These are phyloP conservation scores for Bombylius discolor DNA, from an alignment of 2,888 invertebrate species.

Conservation along the genomic window DNA sequence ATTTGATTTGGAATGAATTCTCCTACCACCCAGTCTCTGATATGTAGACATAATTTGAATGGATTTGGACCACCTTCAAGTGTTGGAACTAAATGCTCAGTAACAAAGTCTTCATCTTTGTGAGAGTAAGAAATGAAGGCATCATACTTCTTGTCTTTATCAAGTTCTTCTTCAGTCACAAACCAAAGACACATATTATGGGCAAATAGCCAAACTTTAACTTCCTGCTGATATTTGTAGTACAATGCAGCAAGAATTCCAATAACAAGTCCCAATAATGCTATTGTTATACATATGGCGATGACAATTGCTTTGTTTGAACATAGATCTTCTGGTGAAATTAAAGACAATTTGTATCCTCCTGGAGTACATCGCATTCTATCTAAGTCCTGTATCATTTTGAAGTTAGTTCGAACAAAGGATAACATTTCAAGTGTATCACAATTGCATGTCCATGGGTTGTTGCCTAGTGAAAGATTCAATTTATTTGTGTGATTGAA, in stretches of 20 bases:
- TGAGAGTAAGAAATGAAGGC: slow-evolving; percentile 73
- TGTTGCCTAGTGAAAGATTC: slow-evolving; percentile 45
- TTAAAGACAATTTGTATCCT: slow-evolving; percentile 4
- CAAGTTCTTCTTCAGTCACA: slow-evolving; percentile 55
- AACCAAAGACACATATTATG: slow-evolving; percentile 48
- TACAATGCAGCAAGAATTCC: slow-evolving; percentile 40
- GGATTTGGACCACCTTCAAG: slow-evolving; percentile 50
- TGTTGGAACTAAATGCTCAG: slow-evolving; percentile 48
- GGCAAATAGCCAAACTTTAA: slow-evolving; percentile 55
- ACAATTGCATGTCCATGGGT: slow-evolving; percentile 60
- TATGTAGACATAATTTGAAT: slow-evolving; percentile 59
- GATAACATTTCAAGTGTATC: slow-evolving; percentile 44
- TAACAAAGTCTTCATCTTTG: slow-evolving; percentile 58
- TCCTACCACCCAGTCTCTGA: slow-evolving; percentile 60
- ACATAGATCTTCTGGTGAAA: slow-evolving; percentile 33
- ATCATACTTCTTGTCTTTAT: slow-evolving; percentile 52
- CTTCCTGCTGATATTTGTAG: slow-evolving; percentile 45
- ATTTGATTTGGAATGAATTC: slow-evolving; percentile 62
- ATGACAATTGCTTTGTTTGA: slow-evolving; percentile 29
- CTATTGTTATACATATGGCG: slow-evolving; percentile 32
- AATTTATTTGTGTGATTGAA: slow-evolving; percentile 38
- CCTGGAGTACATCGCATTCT: slow-evolving; percentile 26
- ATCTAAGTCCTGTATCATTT: slow-evolving; percentile 24
- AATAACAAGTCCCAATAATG: slow-evolving; percentile 37
- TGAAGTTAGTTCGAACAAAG: slow-evolving; percentile 39